phyloP scores from a whole-genome alignment of 1,140 invertebrate species.

The Sitobion miscanthi region DNA sequence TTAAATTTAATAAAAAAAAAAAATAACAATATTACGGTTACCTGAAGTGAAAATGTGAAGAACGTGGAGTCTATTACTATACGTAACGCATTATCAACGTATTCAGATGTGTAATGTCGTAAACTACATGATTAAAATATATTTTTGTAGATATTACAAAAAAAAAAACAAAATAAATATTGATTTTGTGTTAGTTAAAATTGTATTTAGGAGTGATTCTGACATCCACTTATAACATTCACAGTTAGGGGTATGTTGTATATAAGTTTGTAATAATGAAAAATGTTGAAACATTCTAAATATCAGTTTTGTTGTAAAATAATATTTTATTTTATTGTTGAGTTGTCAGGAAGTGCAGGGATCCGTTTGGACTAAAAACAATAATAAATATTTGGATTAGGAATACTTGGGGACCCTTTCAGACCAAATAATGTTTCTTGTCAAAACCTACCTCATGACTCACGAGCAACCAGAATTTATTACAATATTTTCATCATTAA shows the following conservation, averaged over 20 bases:
- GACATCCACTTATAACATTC: neutral
- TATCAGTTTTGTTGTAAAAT: neutral
- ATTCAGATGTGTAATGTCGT: neutral
- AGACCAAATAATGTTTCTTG: no score
- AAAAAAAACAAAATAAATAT: neutral
- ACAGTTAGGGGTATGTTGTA: neutral
- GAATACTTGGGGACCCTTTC: neutral
- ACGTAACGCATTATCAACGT: neutral
- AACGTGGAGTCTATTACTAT: neutral
- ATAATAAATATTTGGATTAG: neutral
- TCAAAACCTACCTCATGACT: no score
- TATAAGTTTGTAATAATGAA: neutral
- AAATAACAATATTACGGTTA: neutral
- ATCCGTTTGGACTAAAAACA: no score
- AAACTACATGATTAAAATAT: neutral
- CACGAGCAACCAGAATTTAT: neutral
- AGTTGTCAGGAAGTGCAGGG: neutral
- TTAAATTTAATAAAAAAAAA: neutral
- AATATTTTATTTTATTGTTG: neutral
- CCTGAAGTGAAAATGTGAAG: neutral
- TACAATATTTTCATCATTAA: no score
- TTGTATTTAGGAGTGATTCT: neutral
- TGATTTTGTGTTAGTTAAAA: neutral
- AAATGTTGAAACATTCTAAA: neutral
- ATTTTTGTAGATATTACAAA: neutral